A percentile compares a stretch with the other conserved stretches of the same genome.
Conservation (phyloP, 2,888 invertebrate genomes). For the Monopis laevigella region DNA sequence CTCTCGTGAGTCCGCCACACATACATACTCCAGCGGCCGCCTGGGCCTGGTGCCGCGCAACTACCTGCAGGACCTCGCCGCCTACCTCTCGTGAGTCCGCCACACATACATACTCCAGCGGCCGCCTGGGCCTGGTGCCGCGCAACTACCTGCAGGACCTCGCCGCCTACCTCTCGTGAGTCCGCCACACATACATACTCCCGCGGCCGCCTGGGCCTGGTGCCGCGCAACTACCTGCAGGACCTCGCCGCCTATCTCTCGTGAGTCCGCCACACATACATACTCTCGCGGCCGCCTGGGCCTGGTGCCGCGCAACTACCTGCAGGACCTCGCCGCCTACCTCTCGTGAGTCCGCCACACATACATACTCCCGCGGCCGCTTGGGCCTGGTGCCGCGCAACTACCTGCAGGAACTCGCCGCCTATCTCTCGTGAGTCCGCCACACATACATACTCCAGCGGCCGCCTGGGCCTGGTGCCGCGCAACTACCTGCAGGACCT, state of each 20-base stretch:
- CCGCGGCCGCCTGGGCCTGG: slow-evolving; percentile 92
- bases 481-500: slow-evolving; percentile 93
- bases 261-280: slow-evolving; percentile 80
- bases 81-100: slow-evolving; percentile 97
- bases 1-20: slow-evolving; percentile 98
- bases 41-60: slow-evolving; percentile 95
- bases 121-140: slow-evolving; percentile 94
- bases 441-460: slow-evolving; percentile 82
- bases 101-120: slow-evolving; percentile 93
- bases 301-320: slow-evolving; percentile 94
- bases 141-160: slow-evolving; percentile 96
- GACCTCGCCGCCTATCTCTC: slow-evolving; percentile 90
- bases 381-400: slow-evolving; percentile 95
- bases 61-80: slow-evolving; percentile 91
- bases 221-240: slow-evolving; percentile 95
- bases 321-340: slow-evolving; percentile 91
- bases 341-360: slow-evolving; percentile 98
- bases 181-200: slow-evolving; percentile 91
- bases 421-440: slow-evolving; percentile 90
- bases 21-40: slow-evolving; percentile 92
- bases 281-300: slow-evolving; percentile 92
- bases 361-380: slow-evolving; percentile 88
- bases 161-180: slow-evolving; percentile 98
- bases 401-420: slow-evolving; percentile 91
- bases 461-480: slow-evolving; percentile 94